Evolutionary conservation across 2,888 invertebrate genomes (phyloP).

Genomic region (Cantharis lateralis): DNA sequence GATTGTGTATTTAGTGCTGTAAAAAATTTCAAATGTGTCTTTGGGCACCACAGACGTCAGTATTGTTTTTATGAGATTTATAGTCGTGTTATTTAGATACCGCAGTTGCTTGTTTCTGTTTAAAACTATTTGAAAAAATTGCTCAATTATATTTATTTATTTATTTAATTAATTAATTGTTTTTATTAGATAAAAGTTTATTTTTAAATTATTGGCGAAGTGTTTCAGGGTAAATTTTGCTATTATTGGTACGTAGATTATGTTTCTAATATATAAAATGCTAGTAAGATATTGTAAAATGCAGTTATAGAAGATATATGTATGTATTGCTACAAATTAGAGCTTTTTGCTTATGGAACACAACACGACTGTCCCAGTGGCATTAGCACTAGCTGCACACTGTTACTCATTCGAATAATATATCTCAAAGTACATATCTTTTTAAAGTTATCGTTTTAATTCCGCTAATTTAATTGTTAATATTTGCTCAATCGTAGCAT

Average conservation of each 20-base stretch:
- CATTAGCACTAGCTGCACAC: slow-evolving; percentile 52
- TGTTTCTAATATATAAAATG: slow-evolving; percentile 23
- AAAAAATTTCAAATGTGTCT: slow-evolving; percentile 45
- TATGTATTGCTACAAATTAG: slow-evolving; percentile 51
- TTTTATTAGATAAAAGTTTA: neutral
- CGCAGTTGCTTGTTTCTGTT: slow-evolving; percentile 2
- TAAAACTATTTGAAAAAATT: neutral
- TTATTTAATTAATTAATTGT: neutral
- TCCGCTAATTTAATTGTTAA: neutral
- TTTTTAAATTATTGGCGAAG: slow-evolving; percentile 43
- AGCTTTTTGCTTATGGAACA: slow-evolving; percentile 56
- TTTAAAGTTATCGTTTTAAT: slow-evolving; percentile 7
- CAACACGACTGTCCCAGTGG: slow-evolving; percentile 56
- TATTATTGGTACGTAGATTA: slow-evolving; percentile 26
- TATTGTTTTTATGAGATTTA: slow-evolving; percentile 49
- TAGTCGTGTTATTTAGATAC: slow-evolving; percentile 20
- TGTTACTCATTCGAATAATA: slow-evolving; percentile 46
- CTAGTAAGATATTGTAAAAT: slow-evolving; percentile 28
- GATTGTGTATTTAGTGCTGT: slow-evolving; percentile 49
- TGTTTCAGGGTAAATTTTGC: slow-evolving; percentile 49
- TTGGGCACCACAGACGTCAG: slow-evolving; percentile 45
- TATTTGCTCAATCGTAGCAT: slow-evolving; percentile 27
- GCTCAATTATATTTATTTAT: slow-evolving; percentile 2
- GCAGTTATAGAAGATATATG: slow-evolving; percentile 40
- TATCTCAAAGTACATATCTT: slow-evolving; percentile 26